Evolutionary conservation across 2,113 vertebrate species (phyloP).

Genomic region (Rhinolophus ferrumequinum): DNA sequence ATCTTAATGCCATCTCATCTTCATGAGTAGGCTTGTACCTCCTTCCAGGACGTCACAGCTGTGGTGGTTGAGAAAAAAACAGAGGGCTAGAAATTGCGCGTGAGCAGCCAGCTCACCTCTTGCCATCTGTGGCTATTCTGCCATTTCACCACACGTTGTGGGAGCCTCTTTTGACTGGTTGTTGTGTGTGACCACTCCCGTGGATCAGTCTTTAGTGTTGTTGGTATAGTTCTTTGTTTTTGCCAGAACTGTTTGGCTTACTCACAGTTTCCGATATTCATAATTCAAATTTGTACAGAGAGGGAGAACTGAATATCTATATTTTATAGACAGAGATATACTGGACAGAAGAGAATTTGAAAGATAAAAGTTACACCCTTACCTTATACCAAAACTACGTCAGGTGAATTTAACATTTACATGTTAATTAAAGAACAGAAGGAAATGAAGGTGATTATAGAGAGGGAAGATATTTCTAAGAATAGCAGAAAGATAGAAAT

Average conservation of each 20-base stretch:
- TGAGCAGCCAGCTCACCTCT: neutral
- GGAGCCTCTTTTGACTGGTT: neutral
- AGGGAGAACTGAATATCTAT: neutral
- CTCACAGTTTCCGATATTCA: neutral
- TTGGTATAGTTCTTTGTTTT: neutral
- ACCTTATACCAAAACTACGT: neutral
- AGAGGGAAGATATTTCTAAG: neutral
- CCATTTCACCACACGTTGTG: neutral
- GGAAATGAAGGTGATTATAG: neutral
- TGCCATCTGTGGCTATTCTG: neutral
- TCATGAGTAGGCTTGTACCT: neutral
- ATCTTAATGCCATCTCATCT: neutral
- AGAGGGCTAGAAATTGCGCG: neutral
- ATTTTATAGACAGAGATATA: neutral
- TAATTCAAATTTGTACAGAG: neutral
- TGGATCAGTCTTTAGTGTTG: neutral
- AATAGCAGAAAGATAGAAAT: constrained; percentile 16
- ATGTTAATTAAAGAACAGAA: neutral
- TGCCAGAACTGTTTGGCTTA: neutral
- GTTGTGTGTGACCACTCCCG: neutral
- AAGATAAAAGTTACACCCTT: neutral
- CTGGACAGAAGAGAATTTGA: neutral
- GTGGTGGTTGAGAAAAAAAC: neutral
- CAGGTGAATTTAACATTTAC: neutral
- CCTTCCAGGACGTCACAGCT: neutral